Conservation (phyloP, 2,797 vertebrate genomes). For the Otus scops region DNA sequence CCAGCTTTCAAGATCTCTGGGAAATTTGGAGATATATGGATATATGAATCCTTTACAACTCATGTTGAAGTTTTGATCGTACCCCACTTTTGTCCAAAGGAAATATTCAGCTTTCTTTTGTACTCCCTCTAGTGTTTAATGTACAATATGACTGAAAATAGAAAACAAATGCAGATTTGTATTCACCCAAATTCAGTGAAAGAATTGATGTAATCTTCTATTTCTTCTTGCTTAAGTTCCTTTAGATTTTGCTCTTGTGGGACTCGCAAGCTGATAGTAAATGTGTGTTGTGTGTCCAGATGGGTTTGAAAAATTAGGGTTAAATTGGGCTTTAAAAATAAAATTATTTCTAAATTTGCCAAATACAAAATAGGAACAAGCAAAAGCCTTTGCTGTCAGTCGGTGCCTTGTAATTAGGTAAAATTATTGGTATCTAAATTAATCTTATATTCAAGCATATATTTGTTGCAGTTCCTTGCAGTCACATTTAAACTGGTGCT, state of each 20-base stretch:
- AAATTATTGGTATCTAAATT: not conserved
- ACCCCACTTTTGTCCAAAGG: not conserved
- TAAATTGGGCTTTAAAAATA: not conserved
- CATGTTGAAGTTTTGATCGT: accelerated
- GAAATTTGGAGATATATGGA: accelerated
- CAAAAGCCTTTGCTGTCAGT: not conserved
- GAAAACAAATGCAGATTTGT: not conserved
- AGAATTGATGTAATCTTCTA: not conserved
- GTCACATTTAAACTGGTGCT: not conserved
- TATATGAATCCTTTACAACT: not conserved
- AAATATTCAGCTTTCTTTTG: not conserved
- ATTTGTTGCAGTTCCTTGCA: conserved; percentile 15
- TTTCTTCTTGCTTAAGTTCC: not conserved
- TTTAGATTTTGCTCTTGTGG: not conserved
- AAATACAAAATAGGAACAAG: not conserved
- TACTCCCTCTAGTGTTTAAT: conserved; percentile 57
- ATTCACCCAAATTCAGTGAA: not conserved
- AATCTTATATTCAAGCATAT: not conserved
- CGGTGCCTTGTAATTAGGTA: not conserved
- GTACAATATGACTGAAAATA: not conserved
- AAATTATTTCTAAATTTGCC: not conserved
- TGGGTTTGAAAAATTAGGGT: not conserved
- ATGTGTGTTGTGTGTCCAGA: not conserved
- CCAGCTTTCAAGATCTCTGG: not conserved
- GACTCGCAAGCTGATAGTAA: not conserved